phyloP scores from a whole-genome alignment of 2,113 vertebrate genomes.

The Pluvialis apricaria region DNA sequence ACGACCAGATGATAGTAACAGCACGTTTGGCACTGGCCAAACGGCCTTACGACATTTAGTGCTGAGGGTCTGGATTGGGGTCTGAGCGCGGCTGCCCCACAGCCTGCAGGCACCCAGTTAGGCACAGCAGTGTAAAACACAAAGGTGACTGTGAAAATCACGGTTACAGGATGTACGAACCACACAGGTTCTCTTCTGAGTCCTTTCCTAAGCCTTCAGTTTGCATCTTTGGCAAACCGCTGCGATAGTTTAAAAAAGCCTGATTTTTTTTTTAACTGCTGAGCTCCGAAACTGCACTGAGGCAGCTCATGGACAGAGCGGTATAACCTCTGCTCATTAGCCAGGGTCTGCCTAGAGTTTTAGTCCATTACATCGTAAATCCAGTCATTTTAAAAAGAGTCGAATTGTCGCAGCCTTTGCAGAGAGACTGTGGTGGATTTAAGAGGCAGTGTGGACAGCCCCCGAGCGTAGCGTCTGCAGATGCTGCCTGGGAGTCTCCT shows the following conservation, averaged over 20 bases:
- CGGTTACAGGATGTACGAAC: background rate
- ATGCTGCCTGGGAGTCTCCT: background rate
- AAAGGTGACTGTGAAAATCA: background rate
- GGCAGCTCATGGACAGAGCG: rapidly evolving
- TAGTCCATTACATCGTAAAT: background rate
- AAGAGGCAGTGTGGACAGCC: background rate
- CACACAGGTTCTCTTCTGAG: background rate
- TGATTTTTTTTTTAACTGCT: background rate
- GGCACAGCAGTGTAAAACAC: rapidly evolving
- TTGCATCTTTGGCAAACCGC: background rate
- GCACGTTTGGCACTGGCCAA: background rate
- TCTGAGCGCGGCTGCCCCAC: background rate
- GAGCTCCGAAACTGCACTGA: background rate
- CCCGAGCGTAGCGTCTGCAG: background rate
- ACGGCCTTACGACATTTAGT: background rate
- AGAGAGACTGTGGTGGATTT: background rate
- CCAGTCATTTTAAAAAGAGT: background rate
- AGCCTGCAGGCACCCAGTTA: background rate
- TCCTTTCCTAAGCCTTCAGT: background rate
- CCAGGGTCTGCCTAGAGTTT: background rate
- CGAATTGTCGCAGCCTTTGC: background rate
- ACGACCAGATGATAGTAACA: background rate
- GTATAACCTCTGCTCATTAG: background rate
- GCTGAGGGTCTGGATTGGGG: background rate
- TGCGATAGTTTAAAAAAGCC: background rate